Evolutionary conservation across 2,888 invertebrate genomes (phyloP).

Genomic region (Tuberolachnus salignus): DNA sequence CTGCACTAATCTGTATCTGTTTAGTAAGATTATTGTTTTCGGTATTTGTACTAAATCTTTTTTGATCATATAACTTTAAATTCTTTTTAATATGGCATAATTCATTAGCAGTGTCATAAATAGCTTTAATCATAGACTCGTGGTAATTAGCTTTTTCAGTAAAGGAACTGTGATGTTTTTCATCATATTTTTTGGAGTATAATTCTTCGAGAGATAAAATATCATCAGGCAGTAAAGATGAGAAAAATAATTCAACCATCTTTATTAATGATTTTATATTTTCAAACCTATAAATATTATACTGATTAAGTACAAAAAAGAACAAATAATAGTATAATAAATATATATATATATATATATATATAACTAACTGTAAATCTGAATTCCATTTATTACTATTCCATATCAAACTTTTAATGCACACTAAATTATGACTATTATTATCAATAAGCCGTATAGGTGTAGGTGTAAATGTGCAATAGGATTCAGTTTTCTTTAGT

Average conservation of each 20-base stretch:
- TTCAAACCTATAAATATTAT: conserved; percentile 21
- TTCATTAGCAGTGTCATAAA: conserved; percentile 42
- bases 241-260: conserved; percentile 24
- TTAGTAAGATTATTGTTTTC: conserved; percentile 8
- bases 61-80: not conserved
- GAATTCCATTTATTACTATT: conserved; percentile 19
- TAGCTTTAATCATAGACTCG: conserved; percentile 11
- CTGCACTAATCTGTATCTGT: conserved; percentile 24
- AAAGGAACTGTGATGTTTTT: not conserved
- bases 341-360: not conserved
- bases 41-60: not conserved
- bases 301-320: not conserved
- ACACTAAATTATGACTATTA: conserved; percentile 30
- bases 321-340: not conserved
- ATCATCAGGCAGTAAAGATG: conserved; percentile 1
- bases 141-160: not conserved
- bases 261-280: conserved; percentile 19
- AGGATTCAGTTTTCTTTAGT: conserved; percentile 35
- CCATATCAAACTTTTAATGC: conserved; percentile 34
- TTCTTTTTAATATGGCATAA: not conserved
- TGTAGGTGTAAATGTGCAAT: conserved; percentile 34
- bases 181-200: not conserved
- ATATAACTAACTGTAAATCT: conserved; percentile 25
- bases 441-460: conserved; percentile 35
- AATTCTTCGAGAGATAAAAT: conserved; percentile 18